These are phyloP conservation scores for Halcyon malimbica DNA, from an alignment of 2,113 vertebrate species.

Conservation along the genomic window DNA sequence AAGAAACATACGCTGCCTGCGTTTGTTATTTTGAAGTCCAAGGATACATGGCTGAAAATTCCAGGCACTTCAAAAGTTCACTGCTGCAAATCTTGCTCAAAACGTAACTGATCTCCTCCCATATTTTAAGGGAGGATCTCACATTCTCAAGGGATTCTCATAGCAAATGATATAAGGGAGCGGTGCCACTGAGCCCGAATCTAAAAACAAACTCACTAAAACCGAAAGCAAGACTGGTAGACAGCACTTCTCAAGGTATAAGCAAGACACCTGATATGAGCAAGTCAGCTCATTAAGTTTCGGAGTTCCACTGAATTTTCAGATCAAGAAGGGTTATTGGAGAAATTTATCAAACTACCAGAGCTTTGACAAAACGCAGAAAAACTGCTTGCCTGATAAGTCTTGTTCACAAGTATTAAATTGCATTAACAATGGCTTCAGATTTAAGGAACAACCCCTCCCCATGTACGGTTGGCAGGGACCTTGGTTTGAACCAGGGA, in stretches of 20 bases:
- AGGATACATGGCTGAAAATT: neutral
- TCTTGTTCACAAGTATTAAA: neutral
- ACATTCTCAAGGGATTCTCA: neutral
- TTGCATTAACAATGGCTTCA: neutral
- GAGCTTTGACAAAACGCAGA: neutral
- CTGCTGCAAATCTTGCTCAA: neutral
- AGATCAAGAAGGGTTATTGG: neutral
- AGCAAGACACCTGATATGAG: neutral
- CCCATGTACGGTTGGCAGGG: rapidly evolving
- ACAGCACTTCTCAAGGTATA: neutral
- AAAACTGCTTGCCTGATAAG: neutral
- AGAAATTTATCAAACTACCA: neutral
- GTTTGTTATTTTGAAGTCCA: neutral
- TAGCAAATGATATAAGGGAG: neutral
- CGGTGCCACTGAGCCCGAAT: neutral
- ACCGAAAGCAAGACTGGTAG: neutral
- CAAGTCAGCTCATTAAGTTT: neutral
- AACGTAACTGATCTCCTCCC: neutral
- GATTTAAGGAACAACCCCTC: neutral
- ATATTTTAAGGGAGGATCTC: neutral
- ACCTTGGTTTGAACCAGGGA: neutral
- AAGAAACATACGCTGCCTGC: neutral
- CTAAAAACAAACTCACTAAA: neutral
- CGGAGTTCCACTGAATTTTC: neutral
- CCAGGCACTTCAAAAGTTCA: neutral